Percentiles rank a stretch among this genome's conserved stretches.
phyloP scores from a whole-genome alignment of 2,113 vertebrate species.

The Phyllopteryx taeniolatus region DNA sequence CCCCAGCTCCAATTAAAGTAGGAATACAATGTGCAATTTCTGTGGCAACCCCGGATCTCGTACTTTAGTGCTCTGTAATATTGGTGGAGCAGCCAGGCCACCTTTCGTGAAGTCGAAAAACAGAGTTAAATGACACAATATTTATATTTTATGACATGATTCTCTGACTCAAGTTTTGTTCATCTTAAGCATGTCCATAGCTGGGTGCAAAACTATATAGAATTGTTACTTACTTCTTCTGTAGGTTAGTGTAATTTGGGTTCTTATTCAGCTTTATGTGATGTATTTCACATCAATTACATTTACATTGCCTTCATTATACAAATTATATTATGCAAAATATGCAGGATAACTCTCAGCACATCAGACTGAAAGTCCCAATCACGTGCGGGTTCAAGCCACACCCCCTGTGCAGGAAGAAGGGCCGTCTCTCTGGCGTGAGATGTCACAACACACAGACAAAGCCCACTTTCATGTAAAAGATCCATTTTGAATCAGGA shows the following conservation, averaged over 20 bases:
- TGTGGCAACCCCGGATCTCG: not conserved
- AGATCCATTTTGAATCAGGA: not conserved
- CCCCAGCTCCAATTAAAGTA: not conserved
- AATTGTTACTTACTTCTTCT: not conserved
- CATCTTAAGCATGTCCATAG: not conserved
- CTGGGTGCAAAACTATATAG: not conserved
- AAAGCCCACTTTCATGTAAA: not conserved
- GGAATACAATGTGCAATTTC: not conserved
- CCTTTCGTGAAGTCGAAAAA: not conserved
- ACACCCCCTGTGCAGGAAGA: conserved; percentile 23
- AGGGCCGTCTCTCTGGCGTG: conserved; percentile 14
- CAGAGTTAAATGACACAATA: not conserved
- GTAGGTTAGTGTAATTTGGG: not conserved
- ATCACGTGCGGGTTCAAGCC: conserved; percentile 5
- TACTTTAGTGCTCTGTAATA: not conserved
- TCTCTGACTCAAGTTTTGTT: not conserved
- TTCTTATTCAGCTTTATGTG: not conserved
- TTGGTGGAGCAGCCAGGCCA: not conserved
- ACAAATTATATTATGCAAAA: not conserved
- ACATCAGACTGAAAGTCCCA: not conserved
- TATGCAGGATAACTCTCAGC: not conserved
- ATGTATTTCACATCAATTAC: not conserved
- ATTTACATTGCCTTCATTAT: not conserved
- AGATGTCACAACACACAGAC: conserved; percentile 12
- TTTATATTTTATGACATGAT: not conserved